phyloP scores from a whole-genome alignment of 2,113 vertebrate species.

The Pteruthius melanotis region DNA sequence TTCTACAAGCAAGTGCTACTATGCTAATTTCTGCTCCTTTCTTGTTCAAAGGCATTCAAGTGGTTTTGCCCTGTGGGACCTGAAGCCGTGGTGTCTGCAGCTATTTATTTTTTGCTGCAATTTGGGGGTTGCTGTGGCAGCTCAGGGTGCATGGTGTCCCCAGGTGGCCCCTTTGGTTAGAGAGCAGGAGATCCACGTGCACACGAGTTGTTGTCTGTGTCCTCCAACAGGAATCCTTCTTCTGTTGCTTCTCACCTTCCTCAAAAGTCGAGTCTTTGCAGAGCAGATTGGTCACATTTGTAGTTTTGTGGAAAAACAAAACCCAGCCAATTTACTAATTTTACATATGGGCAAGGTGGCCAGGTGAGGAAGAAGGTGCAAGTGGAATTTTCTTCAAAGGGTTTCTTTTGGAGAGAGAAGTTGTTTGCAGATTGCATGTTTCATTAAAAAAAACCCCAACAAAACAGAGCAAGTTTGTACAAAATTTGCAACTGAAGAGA shows the following conservation, averaged over 20 bases:
- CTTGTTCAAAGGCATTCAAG: not conserved
- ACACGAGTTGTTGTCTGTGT: not conserved
- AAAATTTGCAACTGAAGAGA: not conserved
- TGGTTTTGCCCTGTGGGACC: not conserved
- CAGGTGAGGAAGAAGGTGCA: not conserved
- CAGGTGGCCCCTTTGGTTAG: not conserved
- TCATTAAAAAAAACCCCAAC: not conserved
- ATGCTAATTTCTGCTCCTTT: not conserved
- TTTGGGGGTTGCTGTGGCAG: not conserved
- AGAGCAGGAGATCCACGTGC: no score
- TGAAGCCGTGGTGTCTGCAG: not conserved
- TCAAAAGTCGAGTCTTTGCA: not conserved
- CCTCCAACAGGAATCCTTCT: not conserved
- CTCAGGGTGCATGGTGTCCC: not conserved
- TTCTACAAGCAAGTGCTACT: not conserved
- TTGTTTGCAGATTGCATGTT: not conserved
- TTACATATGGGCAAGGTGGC: not conserved
- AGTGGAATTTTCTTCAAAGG: not conserved
- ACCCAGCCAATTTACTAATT: not conserved
- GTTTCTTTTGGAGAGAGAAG: not conserved
- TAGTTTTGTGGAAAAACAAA: not conserved
- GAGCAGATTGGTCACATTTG: not conserved
- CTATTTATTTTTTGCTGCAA: accelerated
- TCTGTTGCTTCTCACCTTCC: not conserved
- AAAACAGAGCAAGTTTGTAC: not conserved